Evolutionary conservation across 2,797 vertebrate species (phyloP).

Genomic region (Urosaurus nigricauda): DNA sequence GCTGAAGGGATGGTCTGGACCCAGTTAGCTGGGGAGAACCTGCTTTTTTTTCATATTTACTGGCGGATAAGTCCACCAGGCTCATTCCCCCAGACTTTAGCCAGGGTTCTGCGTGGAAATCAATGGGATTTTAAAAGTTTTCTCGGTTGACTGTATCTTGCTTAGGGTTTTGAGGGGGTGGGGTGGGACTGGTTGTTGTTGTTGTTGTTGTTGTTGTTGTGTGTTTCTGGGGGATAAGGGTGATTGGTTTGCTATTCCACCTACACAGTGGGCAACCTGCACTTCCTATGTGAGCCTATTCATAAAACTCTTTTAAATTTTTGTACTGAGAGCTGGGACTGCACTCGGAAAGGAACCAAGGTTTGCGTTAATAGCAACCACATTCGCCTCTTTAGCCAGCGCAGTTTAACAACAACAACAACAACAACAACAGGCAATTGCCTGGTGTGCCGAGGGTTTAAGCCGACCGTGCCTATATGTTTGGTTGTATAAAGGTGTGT

Average conservation of each 20-base stretch:
- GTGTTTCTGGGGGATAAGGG: not conserved
- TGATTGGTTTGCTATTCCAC: not conserved
- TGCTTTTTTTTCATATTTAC: not conserved
- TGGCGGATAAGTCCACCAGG: not conserved
- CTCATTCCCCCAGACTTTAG: not conserved
- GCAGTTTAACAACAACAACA: not conserved
- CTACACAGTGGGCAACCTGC: not conserved
- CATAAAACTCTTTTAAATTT: not conserved
- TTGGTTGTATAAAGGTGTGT: constrained; percentile 48
- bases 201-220: too few relatives aligned
- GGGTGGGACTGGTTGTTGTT: too few relatives aligned
- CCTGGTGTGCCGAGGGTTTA: not conserved
- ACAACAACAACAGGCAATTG: not conserved
- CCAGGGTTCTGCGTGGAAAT: not conserved
- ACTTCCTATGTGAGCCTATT: too few relatives aligned
- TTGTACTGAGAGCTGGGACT: not conserved
- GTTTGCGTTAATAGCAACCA: not conserved
- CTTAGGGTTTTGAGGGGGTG: not conserved
- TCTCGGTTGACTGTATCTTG: not conserved
- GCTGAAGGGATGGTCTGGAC: not conserved
- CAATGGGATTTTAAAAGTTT: not conserved
- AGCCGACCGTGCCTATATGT: constrained; percentile 19
- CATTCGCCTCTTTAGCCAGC: not conserved
- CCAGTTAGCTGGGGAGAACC: too few relatives aligned
- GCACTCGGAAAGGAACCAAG: not conserved